phyloP scores from a whole-genome alignment of 2,797 vertebrate genomes.

The Fundulus diaphanus region DNA sequence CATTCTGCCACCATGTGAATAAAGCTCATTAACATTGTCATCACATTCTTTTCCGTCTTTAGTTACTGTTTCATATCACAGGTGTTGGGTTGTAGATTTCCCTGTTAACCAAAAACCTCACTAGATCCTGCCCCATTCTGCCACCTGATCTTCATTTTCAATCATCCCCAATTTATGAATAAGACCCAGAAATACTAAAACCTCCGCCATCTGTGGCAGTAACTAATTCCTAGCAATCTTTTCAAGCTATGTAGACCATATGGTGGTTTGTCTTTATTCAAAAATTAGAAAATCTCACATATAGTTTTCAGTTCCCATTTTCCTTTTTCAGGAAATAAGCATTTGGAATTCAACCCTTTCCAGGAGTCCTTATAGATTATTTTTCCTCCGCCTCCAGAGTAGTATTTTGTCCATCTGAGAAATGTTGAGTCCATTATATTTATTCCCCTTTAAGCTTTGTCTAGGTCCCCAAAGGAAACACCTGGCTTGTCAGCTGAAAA shows the following conservation, averaged over 20 bases:
- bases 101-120: too few species aligned
- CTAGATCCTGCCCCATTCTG: neutral
- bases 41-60: neutral
- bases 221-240: neutral
- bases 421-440: neutral
- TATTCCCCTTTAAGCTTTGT: conserved; percentile 3
- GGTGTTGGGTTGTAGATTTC: neutral
- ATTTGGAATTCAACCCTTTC: neutral
- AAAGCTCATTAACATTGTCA: neutral
- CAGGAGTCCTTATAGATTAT: neutral
- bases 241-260: neutral
- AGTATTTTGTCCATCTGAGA: neutral
- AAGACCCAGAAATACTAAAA: neutral
- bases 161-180: too few species aligned
- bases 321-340: neutral
- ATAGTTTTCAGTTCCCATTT: neutral
- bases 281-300: neutral
- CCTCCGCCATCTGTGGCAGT: neutral
- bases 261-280: conserved; percentile 2
- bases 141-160: neutral
- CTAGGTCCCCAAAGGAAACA: neutral
- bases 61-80: neutral
- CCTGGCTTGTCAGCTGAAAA: conserved; percentile 2
- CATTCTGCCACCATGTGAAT: too few species aligned
- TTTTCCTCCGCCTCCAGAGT: neutral